phyloP scores from a whole-genome alignment of 2,888 invertebrate genomes.

The Drosophila buzzatii region DNA sequence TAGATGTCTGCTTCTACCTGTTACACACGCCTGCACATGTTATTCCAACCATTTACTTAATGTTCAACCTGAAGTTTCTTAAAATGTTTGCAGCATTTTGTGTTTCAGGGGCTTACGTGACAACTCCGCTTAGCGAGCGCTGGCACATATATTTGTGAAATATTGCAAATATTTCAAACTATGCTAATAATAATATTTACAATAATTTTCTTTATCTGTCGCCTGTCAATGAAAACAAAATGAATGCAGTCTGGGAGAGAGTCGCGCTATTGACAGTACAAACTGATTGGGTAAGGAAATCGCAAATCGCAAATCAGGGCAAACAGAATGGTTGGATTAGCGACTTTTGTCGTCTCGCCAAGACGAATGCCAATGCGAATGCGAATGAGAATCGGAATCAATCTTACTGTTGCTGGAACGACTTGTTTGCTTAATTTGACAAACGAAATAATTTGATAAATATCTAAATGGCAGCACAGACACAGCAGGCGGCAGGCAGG shows the following conservation, averaged over 20 bases:
- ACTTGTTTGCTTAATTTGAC: slow-evolving; percentile 81
- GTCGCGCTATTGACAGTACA: slow-evolving; percentile 1
- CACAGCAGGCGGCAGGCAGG: slow-evolving; percentile 51
- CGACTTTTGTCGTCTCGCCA: slow-evolving; percentile 33
- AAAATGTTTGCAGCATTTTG: neutral
- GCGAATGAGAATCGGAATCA: slow-evolving; percentile 50
- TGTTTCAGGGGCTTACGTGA: neutral
- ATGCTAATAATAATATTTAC: neutral
- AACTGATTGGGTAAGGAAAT: slow-evolving; percentile 13
- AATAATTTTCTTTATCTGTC: neutral
- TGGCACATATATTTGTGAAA: neutral
- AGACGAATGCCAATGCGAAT: slow-evolving; percentile 7
- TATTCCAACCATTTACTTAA: neutral
- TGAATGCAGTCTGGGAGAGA: slow-evolving; percentile 44
- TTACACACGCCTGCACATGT: neutral
- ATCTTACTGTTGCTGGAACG: slow-evolving; percentile 51
- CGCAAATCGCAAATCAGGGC: slow-evolving; percentile 58
- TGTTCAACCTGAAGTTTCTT: neutral
- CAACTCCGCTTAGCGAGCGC: neutral
- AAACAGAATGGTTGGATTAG: slow-evolving; percentile 38
- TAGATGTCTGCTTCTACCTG: neutral
- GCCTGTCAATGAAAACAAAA: slow-evolving; percentile 39
- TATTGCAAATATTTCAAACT: neutral
- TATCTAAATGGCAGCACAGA: slow-evolving; percentile 70
- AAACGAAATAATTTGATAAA: slow-evolving; percentile 81